phyloP scores from a whole-genome alignment of 1,140 invertebrate species.

The Ladona fulva region DNA sequence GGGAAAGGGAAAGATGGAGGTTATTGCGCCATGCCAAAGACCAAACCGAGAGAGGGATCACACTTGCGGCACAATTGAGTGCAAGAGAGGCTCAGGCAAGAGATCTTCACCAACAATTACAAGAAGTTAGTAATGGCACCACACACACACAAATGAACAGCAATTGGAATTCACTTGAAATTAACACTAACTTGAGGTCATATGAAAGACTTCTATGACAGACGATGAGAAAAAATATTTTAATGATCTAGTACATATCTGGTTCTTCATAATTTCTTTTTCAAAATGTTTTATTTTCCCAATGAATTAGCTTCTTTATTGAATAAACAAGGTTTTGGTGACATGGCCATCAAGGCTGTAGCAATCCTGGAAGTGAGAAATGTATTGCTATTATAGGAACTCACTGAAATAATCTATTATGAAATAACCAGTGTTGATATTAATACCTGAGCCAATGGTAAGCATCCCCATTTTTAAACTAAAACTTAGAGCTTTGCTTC shows the following conservation, averaged over 20 bases:
- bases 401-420: background rate
- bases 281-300: background rate
- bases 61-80: conserved; percentile 75
- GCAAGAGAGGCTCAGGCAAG: conserved; percentile 69
- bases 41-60: conserved; percentile 76
- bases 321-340: background rate
- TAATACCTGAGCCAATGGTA: background rate
- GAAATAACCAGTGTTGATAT: background rate
- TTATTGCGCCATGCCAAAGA: conserved; percentile 77
- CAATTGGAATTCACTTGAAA: background rate
- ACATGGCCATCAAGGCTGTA: background rate
- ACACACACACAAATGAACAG: background rate
- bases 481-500: background rate
- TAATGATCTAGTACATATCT: no score
- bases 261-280: no score
- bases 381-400: background rate
- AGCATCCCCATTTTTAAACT: background rate
- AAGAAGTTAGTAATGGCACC: conserved; percentile 39
- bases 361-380: background rate
- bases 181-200: no score
- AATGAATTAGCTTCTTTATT: background rate
- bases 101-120: conserved; percentile 49
- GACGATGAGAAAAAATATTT: no score
- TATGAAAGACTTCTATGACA: no score
- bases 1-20: conserved; percentile 80